Evolutionary conservation across 2,888 invertebrate species (phyloP).

Genomic region (Leucophenga montana): DNA sequence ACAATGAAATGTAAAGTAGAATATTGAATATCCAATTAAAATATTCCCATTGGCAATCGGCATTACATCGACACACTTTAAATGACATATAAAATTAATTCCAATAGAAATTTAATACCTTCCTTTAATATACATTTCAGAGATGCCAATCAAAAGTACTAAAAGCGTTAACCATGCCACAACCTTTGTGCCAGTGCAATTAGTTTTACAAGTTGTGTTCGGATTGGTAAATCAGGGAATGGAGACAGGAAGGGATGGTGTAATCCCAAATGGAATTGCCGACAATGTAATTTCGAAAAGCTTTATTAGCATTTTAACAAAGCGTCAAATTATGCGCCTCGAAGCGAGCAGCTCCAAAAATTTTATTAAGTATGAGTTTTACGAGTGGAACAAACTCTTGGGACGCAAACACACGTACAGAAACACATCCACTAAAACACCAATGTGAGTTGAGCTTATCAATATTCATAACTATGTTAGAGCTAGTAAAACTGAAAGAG

Average conservation of each 20-base stretch:
- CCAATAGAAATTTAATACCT: no score
- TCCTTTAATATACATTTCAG: no score
- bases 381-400: background rate
- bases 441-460: slow-evolving; percentile 3
- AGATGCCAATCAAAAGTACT: background rate
- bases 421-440: background rate
- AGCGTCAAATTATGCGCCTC: slow-evolving; percentile 46
- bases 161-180: background rate
- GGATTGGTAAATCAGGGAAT: background rate
- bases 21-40: no score
- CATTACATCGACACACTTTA: no score
- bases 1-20: no score
- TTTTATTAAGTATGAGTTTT: background rate
- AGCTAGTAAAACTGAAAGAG: background rate
- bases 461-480: slow-evolving; percentile 26
- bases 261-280: slow-evolving; percentile 55
- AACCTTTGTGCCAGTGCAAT: slow-evolving; percentile 10
- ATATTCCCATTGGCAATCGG: no score
- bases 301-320: slow-evolving; percentile 47
- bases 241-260: slow-evolving; percentile 25
- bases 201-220: slow-evolving; percentile 18
- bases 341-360: slow-evolving; percentile 5
- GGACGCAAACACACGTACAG: background rate
- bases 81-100: no score
- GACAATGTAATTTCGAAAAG: slow-evolving; percentile 49